Base-by-base conservation (phyloP, 2,797 vertebrate genomes). In the Meriones psammophilus region DNA sequence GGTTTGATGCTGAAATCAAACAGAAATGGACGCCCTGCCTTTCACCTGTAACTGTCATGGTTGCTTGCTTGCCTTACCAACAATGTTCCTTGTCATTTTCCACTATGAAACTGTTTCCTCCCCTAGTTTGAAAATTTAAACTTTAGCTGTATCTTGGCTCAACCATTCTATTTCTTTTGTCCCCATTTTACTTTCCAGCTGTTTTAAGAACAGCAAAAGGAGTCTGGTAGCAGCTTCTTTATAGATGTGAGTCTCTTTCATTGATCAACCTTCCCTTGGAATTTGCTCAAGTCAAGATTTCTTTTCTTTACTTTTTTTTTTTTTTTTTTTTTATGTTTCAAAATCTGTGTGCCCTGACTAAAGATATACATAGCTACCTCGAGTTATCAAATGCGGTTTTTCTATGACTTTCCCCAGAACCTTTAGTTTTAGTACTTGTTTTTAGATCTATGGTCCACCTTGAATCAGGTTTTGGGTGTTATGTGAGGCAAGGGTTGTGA, bases 271-370 rank as follows among this genome's bases (percentile, higher is more conserved):
- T 39, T 36, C 22, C 28, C 68, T 36, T 36, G 68, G 62, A 81
- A 56, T 81, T 94, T 81, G 39, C 15, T 91, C 14, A 95, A 89
- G 50, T 78, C 20, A 13, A 91, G 83, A 88, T 36, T 73, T 36
- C 33, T 71, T 71, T 56, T 54, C 20, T 26, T 58, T 58, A 5
- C 5, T 50, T 68, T 36, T 22, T 71, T 58, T 56, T 54, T 20
- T 26, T 58, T 58, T 50, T 68, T 86, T 36, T 50, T 22, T 17
- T 46, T 69, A 28, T 69, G 13, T 15, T 84, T 88, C 18, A 85
- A 42, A 39, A 88, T 88, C 89, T 62, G 20, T 71, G 76, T 88
- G 36, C 56, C 42, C 68, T 88, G 12, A 84, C 46, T 89, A 33
- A 71, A 83, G 92, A 60, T 24, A 17, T 13, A 24, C 5, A 50